Evolutionary conservation across 2,113 vertebrate species (phyloP).

Genomic region (Condylura cristata): DNA sequence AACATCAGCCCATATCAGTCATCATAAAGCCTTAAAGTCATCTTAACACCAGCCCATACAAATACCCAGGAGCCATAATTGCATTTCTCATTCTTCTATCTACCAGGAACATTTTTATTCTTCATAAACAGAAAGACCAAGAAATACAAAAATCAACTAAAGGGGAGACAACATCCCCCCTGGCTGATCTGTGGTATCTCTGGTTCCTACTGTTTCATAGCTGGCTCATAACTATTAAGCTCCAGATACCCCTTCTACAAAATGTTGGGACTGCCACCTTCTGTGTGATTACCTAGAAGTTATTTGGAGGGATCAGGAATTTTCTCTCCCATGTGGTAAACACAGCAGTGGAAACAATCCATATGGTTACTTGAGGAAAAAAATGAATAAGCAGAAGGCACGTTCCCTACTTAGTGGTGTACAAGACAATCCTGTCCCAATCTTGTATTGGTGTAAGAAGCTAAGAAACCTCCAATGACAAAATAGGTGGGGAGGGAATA

Average conservation of each 20-base stretch:
- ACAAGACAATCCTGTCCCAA: background rate
- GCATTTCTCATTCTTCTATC: background rate
- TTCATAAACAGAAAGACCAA: background rate
- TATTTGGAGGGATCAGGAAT: background rate
- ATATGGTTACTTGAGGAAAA: background rate
- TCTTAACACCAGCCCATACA: background rate
- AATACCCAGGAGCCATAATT: background rate
- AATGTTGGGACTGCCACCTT: background rate
- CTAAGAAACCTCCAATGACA: too few relatives aligned
- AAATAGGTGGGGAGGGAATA: too few relatives aligned
- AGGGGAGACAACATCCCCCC: too few relatives aligned
- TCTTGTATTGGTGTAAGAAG: background rate
- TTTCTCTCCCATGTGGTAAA: background rate
- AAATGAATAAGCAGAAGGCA: background rate
- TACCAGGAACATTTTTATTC: background rate
- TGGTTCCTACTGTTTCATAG: background rate
- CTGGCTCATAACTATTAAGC: background rate
- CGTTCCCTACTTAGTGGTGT: background rate
- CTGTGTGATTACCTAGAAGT: background rate
- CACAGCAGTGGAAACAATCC: too few relatives aligned
- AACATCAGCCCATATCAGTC: conserved; percentile 18
- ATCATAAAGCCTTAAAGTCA: background rate
- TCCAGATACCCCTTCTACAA: background rate
- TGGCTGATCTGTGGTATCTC: background rate
- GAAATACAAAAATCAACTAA: background rate